Base-by-base conservation (phyloP, 2,113 vertebrate species). In the Corydoras sp. region DNA sequence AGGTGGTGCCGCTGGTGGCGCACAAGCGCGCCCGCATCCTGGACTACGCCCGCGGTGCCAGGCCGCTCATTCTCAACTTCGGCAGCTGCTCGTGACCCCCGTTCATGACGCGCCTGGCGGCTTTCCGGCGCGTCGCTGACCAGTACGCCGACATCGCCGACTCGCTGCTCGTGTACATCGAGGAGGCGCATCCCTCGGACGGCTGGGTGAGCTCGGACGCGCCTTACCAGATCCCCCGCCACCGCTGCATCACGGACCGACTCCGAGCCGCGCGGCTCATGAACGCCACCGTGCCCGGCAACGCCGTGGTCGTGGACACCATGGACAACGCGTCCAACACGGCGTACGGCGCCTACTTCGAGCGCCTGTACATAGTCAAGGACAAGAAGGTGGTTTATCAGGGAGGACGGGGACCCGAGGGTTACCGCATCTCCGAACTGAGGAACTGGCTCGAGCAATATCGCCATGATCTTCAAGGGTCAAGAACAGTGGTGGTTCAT, bases 81-180 rank as follows among this genome's bases (percentile, higher is more conserved):
- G 96, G 97, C 77, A 99, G 97, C 90, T 98, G 95, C 90, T 98
- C 95, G 91, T 99, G 97, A 99, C 97, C 97, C 49, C 97, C 97
- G 24, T 99, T 99, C 87, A 98, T 98, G 96, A 96, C 93, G 87
- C 97, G 97, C 61, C 90, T 99, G 89, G 84, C 92, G 78, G 93
- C 97, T 79, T 98, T 97, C 85, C 92, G 90, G 85, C 93, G 95
- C 85, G 90, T 99, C 81, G 94, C 92, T 68, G 83, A 90, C 81
- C 93, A 93, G 85, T 97, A 95, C 89, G 88, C 91, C 76, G 92
- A 93, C 88, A 90, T 97, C 79, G 97, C 95, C 11, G 97, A 99
- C 92, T 98, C 95, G 68, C 86, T 99, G 77, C 92, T 98, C 78
- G 91, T 99, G 60, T 99, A 99, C 83, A 98, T 98, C 74, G 95